Evolutionary conservation across 2,113 vertebrate genomes (phyloP).

Genomic region (Ciconia maguari): DNA sequence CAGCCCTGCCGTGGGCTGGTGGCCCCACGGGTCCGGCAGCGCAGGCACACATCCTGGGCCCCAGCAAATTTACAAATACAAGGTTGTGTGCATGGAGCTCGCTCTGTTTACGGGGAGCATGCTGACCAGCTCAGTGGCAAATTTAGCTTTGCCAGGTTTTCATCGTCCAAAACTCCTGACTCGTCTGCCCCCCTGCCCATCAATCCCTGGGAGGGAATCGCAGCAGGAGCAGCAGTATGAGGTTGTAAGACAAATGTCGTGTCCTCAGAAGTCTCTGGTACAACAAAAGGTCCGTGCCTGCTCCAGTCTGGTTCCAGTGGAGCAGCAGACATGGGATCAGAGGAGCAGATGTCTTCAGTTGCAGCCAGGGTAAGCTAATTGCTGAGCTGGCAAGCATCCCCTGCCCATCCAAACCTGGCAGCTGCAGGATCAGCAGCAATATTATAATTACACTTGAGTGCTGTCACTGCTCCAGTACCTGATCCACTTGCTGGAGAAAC

Average conservation of each 20-base stretch:
- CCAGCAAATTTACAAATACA: neutral
- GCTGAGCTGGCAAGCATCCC: neutral
- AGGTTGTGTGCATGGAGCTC: neutral
- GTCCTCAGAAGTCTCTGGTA: neutral
- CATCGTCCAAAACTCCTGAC: neutral
- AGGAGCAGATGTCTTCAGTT: neutral
- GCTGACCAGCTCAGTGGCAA: neutral
- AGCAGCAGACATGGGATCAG: neutral
- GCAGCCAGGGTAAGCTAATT: neutral
- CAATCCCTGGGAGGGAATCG: neutral
- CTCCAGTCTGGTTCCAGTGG: neutral
- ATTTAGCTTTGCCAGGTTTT: neutral
- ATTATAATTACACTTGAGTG: neutral
- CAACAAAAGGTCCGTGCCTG: neutral
- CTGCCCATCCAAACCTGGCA: neutral
- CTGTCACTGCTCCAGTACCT: neutral
- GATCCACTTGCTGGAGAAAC: neutral
- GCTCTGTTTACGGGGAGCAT: neutral
- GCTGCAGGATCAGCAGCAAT: neutral
- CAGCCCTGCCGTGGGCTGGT: neutral
- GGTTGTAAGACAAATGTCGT: neutral
- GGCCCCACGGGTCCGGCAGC: neutral
- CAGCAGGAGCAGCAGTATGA: neutral
- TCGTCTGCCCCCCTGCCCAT: neutral
- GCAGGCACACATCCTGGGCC: fast-evolving